Evolutionary conservation across 1,140 invertebrate species (phyloP), one percentile per base, ranked within the genome.

Genomic region (Diabrotica virgifera): DNA sequence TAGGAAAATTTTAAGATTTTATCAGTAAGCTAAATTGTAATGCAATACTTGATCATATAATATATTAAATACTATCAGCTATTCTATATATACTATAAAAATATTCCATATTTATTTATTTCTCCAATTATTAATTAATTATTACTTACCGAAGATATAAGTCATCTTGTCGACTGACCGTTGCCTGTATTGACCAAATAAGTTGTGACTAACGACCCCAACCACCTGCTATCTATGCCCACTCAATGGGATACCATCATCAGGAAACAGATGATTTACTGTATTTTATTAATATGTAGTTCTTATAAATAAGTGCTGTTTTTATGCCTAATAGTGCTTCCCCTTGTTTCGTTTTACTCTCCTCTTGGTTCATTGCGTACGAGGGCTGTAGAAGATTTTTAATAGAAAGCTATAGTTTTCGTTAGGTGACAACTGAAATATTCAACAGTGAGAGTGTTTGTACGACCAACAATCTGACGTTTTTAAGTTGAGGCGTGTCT

Each of bases 181-280:
- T 66, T 66, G 65, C 59, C 50, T 62, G 51, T 62, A 65, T 65
- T 61, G 58, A 53, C 38, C 60, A 11, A 56, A 56, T 56, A 66
- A 50, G 59, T 40, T 52, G 52, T 55, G 13, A 36, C 56, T 66
- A 61, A 62, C 59, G 59, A 66, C 65, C 53, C 55, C 52, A 35
- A 52, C 53, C 65, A 66, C 65, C 65, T 66, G 65, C 65, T 53
- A 36, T n/a, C 7, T 53, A 46, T 46, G 40, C 40, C 40, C 55
- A 58, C 57, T 36, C 55, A 51, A 59, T 51, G 24, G 55, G 59
- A 62, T 59, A 59, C 38, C 65, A 60, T 62, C 65, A 66, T 66
- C 65, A 66, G 65, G 65, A 66, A 66, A 62, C 65, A 62, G 65
- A 66, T 66, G 65, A 66, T 66, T 66, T 66, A 66, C 65, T 61